phyloP scores from a whole-genome alignment of 1,140 invertebrate species.

The Stenopsyche tienmushanensis region DNA sequence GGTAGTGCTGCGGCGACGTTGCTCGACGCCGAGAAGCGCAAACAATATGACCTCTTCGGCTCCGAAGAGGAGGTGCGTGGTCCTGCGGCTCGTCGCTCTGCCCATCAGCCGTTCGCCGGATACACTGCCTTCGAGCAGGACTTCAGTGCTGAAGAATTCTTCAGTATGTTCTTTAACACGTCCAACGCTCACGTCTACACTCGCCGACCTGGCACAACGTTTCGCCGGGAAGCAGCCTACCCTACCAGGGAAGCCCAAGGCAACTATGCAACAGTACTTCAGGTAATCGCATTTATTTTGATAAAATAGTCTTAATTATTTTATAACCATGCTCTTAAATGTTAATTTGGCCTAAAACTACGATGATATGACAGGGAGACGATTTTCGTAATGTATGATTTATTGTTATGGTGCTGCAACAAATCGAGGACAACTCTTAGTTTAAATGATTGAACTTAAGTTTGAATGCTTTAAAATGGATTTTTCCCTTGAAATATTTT shows the following conservation, averaged over 20 bases:
- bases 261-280: constrained; percentile 34
- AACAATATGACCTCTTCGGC: constrained; percentile 79
- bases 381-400: too few relatives aligned
- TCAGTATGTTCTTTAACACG: constrained; percentile 98
- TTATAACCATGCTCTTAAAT: too few relatives aligned
- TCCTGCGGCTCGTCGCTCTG: constrained; percentile 47
- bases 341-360: too few relatives aligned
- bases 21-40: constrained; percentile 90
- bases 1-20: constrained; percentile 94
- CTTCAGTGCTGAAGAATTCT: constrained; percentile 95
- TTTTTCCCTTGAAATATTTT: too few relatives aligned
- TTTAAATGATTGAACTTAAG: too few relatives aligned
- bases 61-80: constrained; percentile 49
- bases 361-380: too few relatives aligned
- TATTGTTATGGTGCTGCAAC: too few relatives aligned
- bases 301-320: too few relatives aligned
- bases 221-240: constrained; percentile 57
- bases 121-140: constrained; percentile 88
- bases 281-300: constrained; percentile 17
- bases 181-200: constrained; percentile 64
- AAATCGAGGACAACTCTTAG: too few relatives aligned
- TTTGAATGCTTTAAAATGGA: too few relatives aligned
- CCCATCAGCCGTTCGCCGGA: constrained; percentile 64
- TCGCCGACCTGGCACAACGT: constrained; percentile 59
- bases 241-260: constrained; percentile 34